Base-by-base conservation (phyloP, 2,797 vertebrate species). In the Gobio occitaniae region DNA sequence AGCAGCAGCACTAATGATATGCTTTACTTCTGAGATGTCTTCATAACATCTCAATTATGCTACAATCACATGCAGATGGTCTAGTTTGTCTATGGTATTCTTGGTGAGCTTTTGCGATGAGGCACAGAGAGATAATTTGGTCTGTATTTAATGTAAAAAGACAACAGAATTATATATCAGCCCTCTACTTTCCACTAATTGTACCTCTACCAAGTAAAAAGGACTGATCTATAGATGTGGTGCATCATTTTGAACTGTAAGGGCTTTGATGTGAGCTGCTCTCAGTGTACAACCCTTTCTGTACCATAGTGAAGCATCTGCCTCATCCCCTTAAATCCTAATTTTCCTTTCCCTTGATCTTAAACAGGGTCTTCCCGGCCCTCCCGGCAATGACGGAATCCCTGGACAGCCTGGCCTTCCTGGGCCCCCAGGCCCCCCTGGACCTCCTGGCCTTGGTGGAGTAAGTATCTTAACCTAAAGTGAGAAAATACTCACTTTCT, bases 371-470 rank as follows among this genome's bases (percentile, higher is more conserved):
- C 93, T 75, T 81, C 1, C 94, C 38, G 98, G 97, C 86, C 93
- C 91, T 86, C 90, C 97, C 83, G 98, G 98, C 90, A 96, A 95
- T 89, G 97, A 98, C 92, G 98, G 98, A 89, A 95, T 95, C 84
- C 96, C 96, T 0, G 98, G 97, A 89, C 93, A 96, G 88, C 96
- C 97, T 83, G 97, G 97, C 11, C 87, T 92, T 47, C 96, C 96
- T 1, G 98, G 97, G 77, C 97, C 95, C 88, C 96, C 97, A 11
- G 97, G 97, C 70, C 96, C 95, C 6, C 96, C 97, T 87, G 97
- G 98, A 88, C 96, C 96, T 85, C 95, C 97, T 82, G 98, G 98
- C 93, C 96, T 99, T 63, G 97, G 96, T 91, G 98, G 98, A 96
- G 98, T 98, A 96, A 97, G 97, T 97, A 89, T 44, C 19, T 52